Percentiles rank a stretch among this genome's conserved stretches.
Evolutionary conservation across 2,888 invertebrate species (phyloP).

Genomic region (Tetanocera ferruginea): DNA sequence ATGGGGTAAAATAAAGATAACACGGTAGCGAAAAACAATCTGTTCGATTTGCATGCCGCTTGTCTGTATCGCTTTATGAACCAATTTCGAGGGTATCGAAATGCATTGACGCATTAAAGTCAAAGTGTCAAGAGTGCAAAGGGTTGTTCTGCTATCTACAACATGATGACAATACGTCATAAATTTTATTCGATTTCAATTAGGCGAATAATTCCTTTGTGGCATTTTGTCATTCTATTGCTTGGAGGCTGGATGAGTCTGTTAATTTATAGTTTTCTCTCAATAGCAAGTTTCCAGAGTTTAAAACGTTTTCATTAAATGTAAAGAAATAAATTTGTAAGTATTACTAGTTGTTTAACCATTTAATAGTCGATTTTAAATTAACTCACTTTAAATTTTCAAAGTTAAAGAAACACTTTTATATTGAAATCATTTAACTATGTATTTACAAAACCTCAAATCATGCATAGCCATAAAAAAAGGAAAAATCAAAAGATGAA

Average conservation of each 20-base stretch:
- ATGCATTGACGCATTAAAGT: conserved; percentile 52
- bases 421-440: no score
- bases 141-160: not conserved
- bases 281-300: no score
- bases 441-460: no score
- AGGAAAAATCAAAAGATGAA: no score
- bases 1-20: conserved; percentile 66
- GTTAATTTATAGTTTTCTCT: conserved; percentile 22
- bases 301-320: no score
- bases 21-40: conserved; percentile 50
- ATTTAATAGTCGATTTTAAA: no score
- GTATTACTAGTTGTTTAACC: no score
- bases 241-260: not conserved
- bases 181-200: conserved; percentile 47
- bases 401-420: no score
- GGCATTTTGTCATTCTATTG: not conserved
- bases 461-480: no score
- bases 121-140: conserved; percentile 34
- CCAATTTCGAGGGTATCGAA: conserved; percentile 47
- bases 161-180: conserved; percentile 31
- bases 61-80: conserved; percentile 16
- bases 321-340: no score
- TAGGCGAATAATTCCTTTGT: conserved; percentile 31
- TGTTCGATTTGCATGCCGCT: conserved; percentile 46
- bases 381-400: no score